Conservation (phyloP, 2,888 invertebrate species). For the Venusia cambrica region DNA sequence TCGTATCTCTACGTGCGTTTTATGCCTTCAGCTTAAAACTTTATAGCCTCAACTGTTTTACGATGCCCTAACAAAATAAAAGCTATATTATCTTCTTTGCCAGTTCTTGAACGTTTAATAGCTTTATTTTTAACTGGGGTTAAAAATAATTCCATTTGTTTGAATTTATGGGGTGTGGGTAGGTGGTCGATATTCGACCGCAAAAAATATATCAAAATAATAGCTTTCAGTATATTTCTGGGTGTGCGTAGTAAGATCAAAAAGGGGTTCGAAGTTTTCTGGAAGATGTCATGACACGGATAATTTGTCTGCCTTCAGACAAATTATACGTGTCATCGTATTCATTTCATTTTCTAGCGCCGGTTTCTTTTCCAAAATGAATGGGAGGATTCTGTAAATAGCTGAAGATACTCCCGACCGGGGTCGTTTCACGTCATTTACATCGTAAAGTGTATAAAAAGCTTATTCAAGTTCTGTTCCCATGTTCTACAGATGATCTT, state of each 20-base stretch:
- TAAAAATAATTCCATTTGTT: no score
- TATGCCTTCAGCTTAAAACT: constrained; percentile 37
- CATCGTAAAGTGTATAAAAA: constrained; percentile 38
- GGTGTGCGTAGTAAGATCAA: no score
- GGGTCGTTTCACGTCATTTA: constrained; percentile 43
- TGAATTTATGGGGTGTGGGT: no score
- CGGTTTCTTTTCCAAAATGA: constrained; percentile 38
- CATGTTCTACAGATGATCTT: no score
- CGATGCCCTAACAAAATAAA: constrained; percentile 35
- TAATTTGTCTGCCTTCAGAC: no score
- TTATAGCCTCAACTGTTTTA: constrained; percentile 38
- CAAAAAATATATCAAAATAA: no score
- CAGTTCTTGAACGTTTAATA: constrained; percentile 13
- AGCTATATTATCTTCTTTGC: constrained; percentile 27
- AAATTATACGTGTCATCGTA: constrained; percentile 18
- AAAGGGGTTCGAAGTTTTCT: no score
- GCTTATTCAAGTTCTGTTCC: constrained; percentile 23
- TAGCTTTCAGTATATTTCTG: no score
- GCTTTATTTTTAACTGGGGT: constrained; percentile 13
- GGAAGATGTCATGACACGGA: no score
- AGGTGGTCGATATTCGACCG: no score
- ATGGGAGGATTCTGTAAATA: constrained; percentile 49
- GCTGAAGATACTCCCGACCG: constrained; percentile 39
- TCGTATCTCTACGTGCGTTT: constrained; percentile 32
- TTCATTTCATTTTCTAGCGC: constrained; percentile 23